A percentile compares a stretch with the other conserved stretches of the same genome.
phyloP scores from a whole-genome alignment of 2,888 invertebrate genomes.

The Mellilla xanthometata region DNA sequence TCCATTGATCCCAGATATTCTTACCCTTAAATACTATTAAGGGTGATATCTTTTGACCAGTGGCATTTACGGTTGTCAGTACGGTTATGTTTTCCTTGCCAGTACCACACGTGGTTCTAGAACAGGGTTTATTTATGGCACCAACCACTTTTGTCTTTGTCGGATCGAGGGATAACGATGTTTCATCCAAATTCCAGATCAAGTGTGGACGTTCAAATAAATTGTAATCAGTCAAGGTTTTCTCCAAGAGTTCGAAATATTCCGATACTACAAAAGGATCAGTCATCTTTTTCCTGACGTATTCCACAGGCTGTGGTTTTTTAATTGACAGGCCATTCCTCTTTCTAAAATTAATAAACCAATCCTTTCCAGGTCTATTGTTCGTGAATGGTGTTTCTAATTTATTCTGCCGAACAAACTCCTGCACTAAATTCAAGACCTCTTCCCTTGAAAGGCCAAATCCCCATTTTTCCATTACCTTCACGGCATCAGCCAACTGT shows the following conservation, averaged over 20 bases:
- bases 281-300: constrained; percentile 15
- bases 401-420: not conserved
- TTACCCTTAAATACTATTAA: too few relatives aligned
- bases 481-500: not conserved
- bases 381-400: not conserved
- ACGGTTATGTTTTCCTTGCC: too few relatives aligned
- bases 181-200: not conserved
- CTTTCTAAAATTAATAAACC: constrained; percentile 29
- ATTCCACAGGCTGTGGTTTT: constrained; percentile 34
- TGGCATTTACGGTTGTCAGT: too few relatives aligned
- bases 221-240: not conserved
- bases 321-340: constrained; percentile 31
- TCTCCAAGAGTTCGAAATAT: not conserved
- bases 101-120: too few relatives aligned
- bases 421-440: not conserved
- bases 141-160: not conserved
- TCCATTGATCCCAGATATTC: too few relatives aligned
- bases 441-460: not conserved
- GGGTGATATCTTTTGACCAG: too few relatives aligned
- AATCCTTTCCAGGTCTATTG: constrained; percentile 22
- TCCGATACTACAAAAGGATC: not conserved
- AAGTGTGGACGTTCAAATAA: not conserved
- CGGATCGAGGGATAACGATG: not conserved
- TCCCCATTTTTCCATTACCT: not conserved
- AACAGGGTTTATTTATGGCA: too few relatives aligned